phyloP scores from a whole-genome alignment of 1,140 invertebrate genomes.

The Nautilus pompilius region DNA sequence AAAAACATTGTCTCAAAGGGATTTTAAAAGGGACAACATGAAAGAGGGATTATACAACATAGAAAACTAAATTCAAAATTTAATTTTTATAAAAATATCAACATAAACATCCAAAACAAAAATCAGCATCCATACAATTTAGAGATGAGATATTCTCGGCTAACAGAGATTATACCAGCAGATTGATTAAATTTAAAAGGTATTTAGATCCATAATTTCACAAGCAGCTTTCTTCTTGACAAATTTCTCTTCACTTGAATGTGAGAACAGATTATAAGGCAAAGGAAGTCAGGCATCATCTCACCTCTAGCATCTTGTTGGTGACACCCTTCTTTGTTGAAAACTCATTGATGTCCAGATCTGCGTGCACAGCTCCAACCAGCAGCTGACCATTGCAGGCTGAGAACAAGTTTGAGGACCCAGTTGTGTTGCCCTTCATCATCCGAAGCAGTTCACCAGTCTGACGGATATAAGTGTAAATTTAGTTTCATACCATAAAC shows the following conservation, averaged over 20 bases:
- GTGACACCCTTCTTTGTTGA: constrained; percentile 45
- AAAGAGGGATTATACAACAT: no score
- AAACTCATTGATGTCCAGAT: constrained; percentile 48
- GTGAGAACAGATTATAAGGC: constrained; percentile 53
- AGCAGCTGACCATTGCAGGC: constrained; percentile 48
- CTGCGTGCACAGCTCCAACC: constrained; percentile 52
- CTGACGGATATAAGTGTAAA: constrained; percentile 26
- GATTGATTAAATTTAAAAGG: no score
- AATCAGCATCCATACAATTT: no score
- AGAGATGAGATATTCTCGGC: no score
- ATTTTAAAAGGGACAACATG: no score
- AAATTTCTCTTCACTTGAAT: no score
- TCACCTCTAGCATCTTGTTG: constrained; percentile 50
- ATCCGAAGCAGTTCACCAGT: constrained; percentile 52
- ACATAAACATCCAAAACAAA: no score
- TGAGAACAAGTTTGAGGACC: constrained; percentile 52
- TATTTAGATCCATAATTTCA: no score
- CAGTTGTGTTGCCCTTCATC: constrained; percentile 51
- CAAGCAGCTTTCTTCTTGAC: no score
- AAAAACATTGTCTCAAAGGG: neutral
- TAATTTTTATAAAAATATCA: no score
- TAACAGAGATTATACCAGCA: no score
- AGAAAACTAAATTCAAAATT: no score
- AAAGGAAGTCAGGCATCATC: constrained; percentile 2
- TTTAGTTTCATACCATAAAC: neutral